Evolutionary conservation across 2,797 vertebrate genomes (phyloP).

Genomic region (Erithacus rubecula): DNA sequence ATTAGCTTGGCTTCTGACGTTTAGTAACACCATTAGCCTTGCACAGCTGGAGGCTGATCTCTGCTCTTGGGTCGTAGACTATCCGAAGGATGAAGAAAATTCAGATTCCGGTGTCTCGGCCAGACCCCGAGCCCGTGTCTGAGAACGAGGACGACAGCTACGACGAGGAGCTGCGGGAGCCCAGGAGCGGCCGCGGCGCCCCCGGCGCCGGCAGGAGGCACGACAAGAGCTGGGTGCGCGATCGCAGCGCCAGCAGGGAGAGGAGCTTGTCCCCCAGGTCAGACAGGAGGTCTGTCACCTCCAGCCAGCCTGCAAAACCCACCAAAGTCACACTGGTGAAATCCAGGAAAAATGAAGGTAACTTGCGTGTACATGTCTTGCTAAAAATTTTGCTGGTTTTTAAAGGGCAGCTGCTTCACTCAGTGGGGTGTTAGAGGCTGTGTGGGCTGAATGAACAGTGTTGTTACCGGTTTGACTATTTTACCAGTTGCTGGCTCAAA

Average conservation of each 20-base stretch:
- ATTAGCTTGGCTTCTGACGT: not conserved
- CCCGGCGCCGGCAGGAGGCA: conserved; percentile 78
- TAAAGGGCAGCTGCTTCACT: not conserved
- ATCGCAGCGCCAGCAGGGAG: conserved; percentile 91
- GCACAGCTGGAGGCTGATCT: not conserved
- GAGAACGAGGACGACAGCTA: conserved; percentile 97
- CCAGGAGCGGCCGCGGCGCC: conserved; percentile 80
- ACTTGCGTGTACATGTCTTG: not conserved
- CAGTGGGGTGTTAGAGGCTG: not conserved
- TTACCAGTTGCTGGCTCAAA: not conserved
- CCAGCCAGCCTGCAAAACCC: conserved; percentile 90
- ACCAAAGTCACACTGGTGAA: conserved; percentile 97
- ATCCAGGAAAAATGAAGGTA: conserved; percentile 98
- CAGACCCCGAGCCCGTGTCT: conserved; percentile 90
- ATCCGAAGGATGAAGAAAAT: conserved; percentile 97
- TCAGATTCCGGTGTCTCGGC: conserved; percentile 88
- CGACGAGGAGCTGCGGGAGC: conserved; percentile 92
- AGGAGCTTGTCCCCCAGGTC: conserved; percentile 92
- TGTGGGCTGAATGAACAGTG: not conserved
- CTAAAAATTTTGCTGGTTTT: not conserved
- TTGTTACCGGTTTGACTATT: not conserved
- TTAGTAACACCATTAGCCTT: not conserved
- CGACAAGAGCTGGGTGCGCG: conserved; percentile 83
- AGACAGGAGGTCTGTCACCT: conserved; percentile 87
- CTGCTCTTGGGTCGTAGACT: conserved; percentile 76